phyloP scores from a whole-genome alignment of 2,113 vertebrate species.

The Trematocara macrostoma region DNA sequence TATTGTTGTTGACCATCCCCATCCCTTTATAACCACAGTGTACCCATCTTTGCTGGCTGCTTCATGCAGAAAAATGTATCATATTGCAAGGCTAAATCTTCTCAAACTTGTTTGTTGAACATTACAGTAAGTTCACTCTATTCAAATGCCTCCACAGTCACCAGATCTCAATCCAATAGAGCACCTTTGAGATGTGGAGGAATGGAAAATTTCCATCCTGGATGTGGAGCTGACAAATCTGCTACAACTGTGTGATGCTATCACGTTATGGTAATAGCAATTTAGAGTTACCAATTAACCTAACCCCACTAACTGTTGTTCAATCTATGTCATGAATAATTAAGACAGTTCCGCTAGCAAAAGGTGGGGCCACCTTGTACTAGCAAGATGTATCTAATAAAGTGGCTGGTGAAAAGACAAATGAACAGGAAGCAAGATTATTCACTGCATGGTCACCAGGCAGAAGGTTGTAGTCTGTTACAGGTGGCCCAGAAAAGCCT shows the following conservation, averaged over 20 bases:
- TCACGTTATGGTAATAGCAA: background rate
- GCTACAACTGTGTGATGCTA: background rate
- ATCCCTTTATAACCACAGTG: background rate
- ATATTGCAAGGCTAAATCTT: background rate
- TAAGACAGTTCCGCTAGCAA: background rate
- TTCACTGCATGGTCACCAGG: background rate
- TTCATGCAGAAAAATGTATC: background rate
- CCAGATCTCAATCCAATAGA: background rate
- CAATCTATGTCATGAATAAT: background rate
- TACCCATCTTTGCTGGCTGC: background rate
- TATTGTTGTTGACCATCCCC: background rate
- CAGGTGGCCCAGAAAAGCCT: background rate
- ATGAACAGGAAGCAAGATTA: background rate
- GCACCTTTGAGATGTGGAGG: background rate
- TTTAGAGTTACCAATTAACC: background rate
- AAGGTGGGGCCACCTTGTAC: background rate
- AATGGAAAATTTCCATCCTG: background rate
- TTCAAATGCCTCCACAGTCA: background rate
- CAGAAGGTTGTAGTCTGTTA: background rate
- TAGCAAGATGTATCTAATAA: background rate
- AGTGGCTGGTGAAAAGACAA: background rate
- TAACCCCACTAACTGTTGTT: background rate
- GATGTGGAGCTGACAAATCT: background rate
- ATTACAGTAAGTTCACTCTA: background rate
- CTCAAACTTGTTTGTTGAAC: background rate